These are phyloP conservation scores for Furnarius figulus DNA, from an alignment of 2,113 vertebrate species.

Conservation along the genomic window DNA sequence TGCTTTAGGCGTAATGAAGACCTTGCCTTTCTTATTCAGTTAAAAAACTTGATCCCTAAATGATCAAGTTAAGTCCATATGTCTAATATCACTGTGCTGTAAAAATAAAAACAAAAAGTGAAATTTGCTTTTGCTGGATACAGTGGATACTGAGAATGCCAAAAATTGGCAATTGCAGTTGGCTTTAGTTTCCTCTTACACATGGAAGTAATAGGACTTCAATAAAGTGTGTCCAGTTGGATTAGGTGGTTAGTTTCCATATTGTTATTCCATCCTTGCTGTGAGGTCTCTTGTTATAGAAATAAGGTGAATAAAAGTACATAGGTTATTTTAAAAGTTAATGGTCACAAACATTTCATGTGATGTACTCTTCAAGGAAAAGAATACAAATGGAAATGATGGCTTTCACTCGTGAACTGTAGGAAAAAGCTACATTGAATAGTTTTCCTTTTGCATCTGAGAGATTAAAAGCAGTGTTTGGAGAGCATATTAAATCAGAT, in stretches of 20 bases:
- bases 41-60: slow-evolving; percentile 24
- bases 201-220: slow-evolving; percentile 79
- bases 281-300: slow-evolving; percentile 66
- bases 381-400: not conserved
- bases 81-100: slow-evolving; percentile 52
- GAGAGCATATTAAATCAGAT: not conserved
- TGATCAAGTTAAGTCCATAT: slow-evolving; percentile 16
- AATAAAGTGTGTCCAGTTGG: slow-evolving; percentile 71
- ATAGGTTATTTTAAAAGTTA: not conserved
- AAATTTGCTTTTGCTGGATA: slow-evolving; percentile 63
- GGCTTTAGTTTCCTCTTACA: slow-evolving; percentile 69
- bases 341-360: not conserved
- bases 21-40: slow-evolving; percentile 3
- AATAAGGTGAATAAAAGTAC: slow-evolving; percentile 38
- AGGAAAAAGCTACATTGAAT: not conserved
- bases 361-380: not conserved
- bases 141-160: slow-evolving; percentile 29
- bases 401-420: not conserved
- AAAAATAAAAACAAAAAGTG: slow-evolving; percentile 62
- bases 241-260: slow-evolving; percentile 75
- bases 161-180: slow-evolving; percentile 66
- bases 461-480: not conserved
- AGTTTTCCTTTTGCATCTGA: not conserved
- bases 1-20: slow-evolving; percentile 5
- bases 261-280: slow-evolving; percentile 75